Evolutionary conservation across 1,140 invertebrate genomes (phyloP), one percentile per base, ranked within the genome.

Genomic region (Drosophila rufa): DNA sequence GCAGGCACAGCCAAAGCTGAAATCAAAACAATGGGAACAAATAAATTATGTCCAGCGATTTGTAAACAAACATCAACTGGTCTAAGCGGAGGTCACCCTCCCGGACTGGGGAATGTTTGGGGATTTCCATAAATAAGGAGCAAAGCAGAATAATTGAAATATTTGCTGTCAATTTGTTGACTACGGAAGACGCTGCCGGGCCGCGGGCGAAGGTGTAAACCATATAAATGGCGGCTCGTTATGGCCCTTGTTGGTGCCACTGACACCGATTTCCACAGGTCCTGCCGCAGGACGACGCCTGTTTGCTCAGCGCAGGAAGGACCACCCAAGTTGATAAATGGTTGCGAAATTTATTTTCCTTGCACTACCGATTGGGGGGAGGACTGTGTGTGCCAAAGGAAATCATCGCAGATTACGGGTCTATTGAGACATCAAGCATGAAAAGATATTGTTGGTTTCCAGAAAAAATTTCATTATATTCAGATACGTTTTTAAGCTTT

Each of bases 141-240:
- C 68, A n/a, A 43, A 45, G 65, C 62, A 74, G 66, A 61, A 89
- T 89, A 89, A 89, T 89, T 89, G 84, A 89, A 89, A 89, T 90
- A 89, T 89, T 90, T 84, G 81, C 84, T 89, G 84, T 89, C 84
- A 89, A 89, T 81, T 87, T 90, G 84, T 89, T 89, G 84, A 84
- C 84, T 89, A 70, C 67, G 59, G 50, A 58, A 78, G 58, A 55
- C 66, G 71, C 69, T 62, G 75, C 51, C 51, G 45, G 27, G 25
- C 80, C 85, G 56, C 68, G 75, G 84, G 85, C 78, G 69, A 89
- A 89, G 84, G 84, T 89, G 84, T 89, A 90, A 84, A 84, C 85
- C 60, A 66, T 75, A 84, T 89, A 90, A 89, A 89, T 89, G 81
- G 85, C 46, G 74, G 66, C 78, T 89, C 84, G 85, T 89, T 90